Percentiles rank a stretch among this genome's conserved stretches.
phyloP scores from a whole-genome alignment of 2,113 vertebrate genomes.

The Petroica traversi region DNA sequence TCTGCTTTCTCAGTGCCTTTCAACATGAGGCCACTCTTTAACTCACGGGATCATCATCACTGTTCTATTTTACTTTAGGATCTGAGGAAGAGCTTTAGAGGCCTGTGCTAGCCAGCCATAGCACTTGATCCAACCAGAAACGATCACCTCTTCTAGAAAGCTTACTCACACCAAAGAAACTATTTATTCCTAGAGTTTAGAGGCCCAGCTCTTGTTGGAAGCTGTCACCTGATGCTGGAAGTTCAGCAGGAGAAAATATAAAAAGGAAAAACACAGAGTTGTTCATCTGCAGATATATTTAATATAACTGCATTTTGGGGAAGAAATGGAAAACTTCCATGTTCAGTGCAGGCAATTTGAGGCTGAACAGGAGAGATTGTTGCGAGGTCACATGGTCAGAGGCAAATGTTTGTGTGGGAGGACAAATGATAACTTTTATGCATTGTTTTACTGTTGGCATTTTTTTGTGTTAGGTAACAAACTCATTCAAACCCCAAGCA shows the following conservation, averaged over 20 bases:
- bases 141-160: background rate
- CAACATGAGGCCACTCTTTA: background rate
- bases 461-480: background rate
- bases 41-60: background rate
- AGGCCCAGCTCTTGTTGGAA: background rate
- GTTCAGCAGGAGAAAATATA: background rate
- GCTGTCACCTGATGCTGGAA: background rate
- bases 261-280: accelerated
- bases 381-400: background rate
- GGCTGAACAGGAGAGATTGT: background rate
- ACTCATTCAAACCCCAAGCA: background rate
- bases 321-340: background rate
- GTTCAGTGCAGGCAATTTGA: background rate
- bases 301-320: background rate
- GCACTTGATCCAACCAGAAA: background rate
- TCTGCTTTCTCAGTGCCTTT: background rate
- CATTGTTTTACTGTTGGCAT: background rate
- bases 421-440: background rate
- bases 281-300: background rate
- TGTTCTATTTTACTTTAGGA: background rate
- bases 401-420: background rate
- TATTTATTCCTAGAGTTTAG: background rate
- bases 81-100: background rate
- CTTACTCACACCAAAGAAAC: background rate
- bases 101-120: background rate